Base-by-base conservation (phyloP, 1,140 invertebrate species). In the Caenorhabditis remanei region DNA sequence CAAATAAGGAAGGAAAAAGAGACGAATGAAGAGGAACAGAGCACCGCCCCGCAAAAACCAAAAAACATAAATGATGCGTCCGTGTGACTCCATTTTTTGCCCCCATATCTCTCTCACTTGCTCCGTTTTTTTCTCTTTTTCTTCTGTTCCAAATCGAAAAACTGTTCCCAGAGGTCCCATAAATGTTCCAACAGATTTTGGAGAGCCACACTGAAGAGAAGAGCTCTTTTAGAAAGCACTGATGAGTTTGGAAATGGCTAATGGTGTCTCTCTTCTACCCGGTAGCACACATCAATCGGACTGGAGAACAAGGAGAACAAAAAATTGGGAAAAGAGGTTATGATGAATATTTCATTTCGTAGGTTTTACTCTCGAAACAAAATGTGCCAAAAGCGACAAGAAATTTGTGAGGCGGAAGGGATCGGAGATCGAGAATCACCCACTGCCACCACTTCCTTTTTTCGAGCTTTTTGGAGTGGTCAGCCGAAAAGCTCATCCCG, bases 341-440 rank as follows among this genome's bases (percentile, higher is more conserved):
- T 6, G 11, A 53, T 53, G 16, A 53, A 53, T 53, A 14, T 14
- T 53, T 53, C 50, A 53, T 53, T 3, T 8, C 16, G 11, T 53
- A 53, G 50, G 50, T 53, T 53, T 53, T 53, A 53, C 50, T 53
- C 9, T 8, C 56, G n/a, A 58, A 58, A 58, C 32, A 58, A 58
- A n/a, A 8, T n/a, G 19, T n/a, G 19, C 4, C 56, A 58, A 21
- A 58, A 58, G 21, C 8, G 56, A 53, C 50, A 53, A n/a, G 21
- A 58, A 58, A 58, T 58, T 14, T 58, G 56, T 79, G 65, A 71
- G 46, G 71, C 46, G 71, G 71, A 79, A 79, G 71, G 46, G 71
- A 79, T 48, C 71, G 43, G 71, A 79, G 46, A 79, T 79, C 71
- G 71, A 79, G 71, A 79, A 79, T 48, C 71, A 79, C 46, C 50